Base-by-base conservation (phyloP, 1,140 invertebrate species). In the Polypedilum pembai region DNA sequence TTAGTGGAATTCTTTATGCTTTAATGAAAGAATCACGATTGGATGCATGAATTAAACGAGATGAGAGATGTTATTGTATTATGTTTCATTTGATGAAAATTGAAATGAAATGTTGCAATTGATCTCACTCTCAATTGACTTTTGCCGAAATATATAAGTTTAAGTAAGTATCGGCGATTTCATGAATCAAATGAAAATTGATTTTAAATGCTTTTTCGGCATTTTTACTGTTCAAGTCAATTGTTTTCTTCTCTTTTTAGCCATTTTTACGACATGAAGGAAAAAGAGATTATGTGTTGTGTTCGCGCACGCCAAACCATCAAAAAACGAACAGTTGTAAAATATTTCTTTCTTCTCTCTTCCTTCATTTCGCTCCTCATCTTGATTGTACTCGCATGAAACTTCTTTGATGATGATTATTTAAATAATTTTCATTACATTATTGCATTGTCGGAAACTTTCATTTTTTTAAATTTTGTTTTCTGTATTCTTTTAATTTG, bases 1-100 rank as follows among this genome's bases (percentile, higher is more conserved):
- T 56, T 56, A 56, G 45, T 56, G 45, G 24, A 56, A 56, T 56
- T 56, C 45, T 56, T 56, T 56, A 56, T 56, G n/a, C 45, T 56
- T 56, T 56, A 56, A 56, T 56, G 45, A 56, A 56, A 56, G n/a
- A 56, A 56, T 56, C 45, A 56, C 45, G 45, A 56, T 56, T 56
- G 45, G 45, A 56, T 56, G 45, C 45, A 56, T 56, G 45, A 56
- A 56, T 56, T 56, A 56, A 56, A n/a, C n/a, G n/a, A 56, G 45
- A 33, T 5, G 24, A 33, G 45, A 56, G 8, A 56, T 56, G 45
- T 56, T 56, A 56, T 56, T 56, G 45, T 56, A 56, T 33, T 33
- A 33, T 33, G 24, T 33, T 33, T 33, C 24, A 33, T 56, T 56
- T 56, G 45, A 56, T 56, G 45, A 33, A 33, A 33, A 33, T 33